Percentiles rank a stretch among this genome's conserved stretches.
Conservation (phyloP, 2,888 invertebrate species). For the Lagria hirta region DNA sequence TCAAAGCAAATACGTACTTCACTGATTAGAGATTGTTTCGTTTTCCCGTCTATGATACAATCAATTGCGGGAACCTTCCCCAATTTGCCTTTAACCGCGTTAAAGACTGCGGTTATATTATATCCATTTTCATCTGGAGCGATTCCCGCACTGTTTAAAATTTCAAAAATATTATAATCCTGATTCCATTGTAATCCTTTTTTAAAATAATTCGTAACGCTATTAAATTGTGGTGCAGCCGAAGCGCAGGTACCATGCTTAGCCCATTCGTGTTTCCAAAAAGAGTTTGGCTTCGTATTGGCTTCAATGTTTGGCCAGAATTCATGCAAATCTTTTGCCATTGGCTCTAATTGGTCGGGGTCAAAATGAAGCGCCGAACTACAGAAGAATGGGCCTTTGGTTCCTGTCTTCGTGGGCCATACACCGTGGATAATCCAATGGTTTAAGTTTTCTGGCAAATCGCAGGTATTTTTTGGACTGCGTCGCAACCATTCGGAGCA, state of each 20-base stretch:
- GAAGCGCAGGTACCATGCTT: conserved; percentile 83
- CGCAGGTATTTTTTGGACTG: conserved; percentile 62
- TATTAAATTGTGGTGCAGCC: conserved; percentile 58
- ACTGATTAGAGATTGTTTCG: conserved; percentile 61
- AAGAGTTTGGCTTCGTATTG: conserved; percentile 55
- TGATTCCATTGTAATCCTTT: conserved; percentile 64
- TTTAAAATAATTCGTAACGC: conserved; percentile 69
- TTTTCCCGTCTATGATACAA: conserved; percentile 63
- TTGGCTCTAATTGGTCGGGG: conserved; percentile 59
- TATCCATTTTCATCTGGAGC: conserved; percentile 57
- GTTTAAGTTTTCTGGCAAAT: conserved; percentile 61
- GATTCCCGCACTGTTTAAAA: conserved; percentile 61
- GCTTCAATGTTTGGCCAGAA: conserved; percentile 76
- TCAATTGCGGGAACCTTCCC: conserved; percentile 65
- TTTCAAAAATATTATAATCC: conserved; percentile 62
- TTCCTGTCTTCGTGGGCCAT: conserved; percentile 75
- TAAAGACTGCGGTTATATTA: conserved; percentile 55
- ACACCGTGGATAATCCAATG: conserved; percentile 81
- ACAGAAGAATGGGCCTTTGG: conserved; percentile 70
- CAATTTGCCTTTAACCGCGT: conserved; percentile 58
- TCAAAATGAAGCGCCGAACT: conserved; percentile 70
- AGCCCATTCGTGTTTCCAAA: conserved; percentile 82
- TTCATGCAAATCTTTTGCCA: conserved; percentile 50
- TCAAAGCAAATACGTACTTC: conserved; percentile 77
- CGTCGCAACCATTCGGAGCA: conserved; percentile 72